phyloP scores from a whole-genome alignment of 2,113 vertebrate species.

The Eudyptes chrysolophus region DNA sequence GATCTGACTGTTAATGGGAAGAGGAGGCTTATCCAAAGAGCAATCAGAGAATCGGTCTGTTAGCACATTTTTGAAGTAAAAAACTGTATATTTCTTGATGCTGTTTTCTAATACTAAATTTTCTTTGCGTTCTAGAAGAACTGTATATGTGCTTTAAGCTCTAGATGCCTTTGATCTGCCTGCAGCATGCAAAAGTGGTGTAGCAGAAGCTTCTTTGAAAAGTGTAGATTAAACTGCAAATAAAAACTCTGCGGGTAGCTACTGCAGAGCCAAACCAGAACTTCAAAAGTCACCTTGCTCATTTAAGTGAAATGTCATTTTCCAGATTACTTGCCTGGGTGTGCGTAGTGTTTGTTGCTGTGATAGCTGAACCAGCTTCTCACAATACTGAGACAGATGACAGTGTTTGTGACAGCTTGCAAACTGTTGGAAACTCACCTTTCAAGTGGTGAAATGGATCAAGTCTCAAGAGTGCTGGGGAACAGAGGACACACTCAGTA shows the following conservation, averaged over 20 bases:
- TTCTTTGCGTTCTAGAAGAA: not conserved
- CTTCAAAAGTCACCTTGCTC: not conserved
- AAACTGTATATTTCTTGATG: not conserved
- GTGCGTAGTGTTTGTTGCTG: not conserved
- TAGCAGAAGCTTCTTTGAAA: not conserved
- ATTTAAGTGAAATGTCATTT: not conserved
- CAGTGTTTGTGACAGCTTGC: not conserved
- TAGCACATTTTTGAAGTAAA: not conserved
- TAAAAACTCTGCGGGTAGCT: not conserved
- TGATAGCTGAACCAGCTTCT: not conserved
- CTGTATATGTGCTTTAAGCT: not conserved
- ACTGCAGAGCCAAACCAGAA: fast-evolving
- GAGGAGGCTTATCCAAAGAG: not conserved
- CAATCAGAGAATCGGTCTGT: not conserved
- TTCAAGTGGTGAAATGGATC: not conserved
- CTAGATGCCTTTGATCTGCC: not conserved
- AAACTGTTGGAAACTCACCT: not conserved
- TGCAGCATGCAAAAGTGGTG: not conserved
- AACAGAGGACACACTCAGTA: not conserved
- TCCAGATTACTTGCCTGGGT: not conserved
- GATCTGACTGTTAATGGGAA: not conserved
- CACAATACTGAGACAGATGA: not conserved
- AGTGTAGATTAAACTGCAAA: not conserved
- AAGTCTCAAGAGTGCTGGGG: not conserved
- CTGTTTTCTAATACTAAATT: not conserved